Evolutionary conservation across 1,140 invertebrate genomes (phyloP).

Genomic region (Schlechtendalia chinensis): DNA sequence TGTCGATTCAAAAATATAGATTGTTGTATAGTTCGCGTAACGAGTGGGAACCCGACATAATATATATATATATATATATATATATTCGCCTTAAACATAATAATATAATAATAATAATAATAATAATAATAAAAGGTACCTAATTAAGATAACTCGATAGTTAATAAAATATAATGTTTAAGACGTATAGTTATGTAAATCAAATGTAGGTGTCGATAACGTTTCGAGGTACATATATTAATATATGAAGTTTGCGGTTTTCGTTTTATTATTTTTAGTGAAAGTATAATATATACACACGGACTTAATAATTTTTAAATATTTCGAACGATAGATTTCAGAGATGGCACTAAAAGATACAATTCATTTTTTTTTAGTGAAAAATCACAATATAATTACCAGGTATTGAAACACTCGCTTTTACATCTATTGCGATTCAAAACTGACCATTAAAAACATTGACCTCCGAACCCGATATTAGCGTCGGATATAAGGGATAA

Average conservation of each 20-base stretch:
- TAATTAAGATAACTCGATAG: neutral
- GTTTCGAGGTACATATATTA: neutral
- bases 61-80: too few species aligned
- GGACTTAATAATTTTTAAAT: neutral
- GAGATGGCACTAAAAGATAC: slow-evolving; percentile 30
- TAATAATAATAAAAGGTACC: neutral
- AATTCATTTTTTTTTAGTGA: neutral
- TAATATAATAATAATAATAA: too few species aligned
- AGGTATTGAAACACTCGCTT: neutral
- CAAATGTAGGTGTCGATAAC: neutral
- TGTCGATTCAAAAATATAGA: slow-evolving; percentile 3
- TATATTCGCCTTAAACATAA: neutral
- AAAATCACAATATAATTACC: slow-evolving; percentile 21
- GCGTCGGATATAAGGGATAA: neutral
- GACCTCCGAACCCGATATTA: neutral
- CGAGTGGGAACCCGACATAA: neutral
- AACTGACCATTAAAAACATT: neutral
- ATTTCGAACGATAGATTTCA: slow-evolving; percentile 6
- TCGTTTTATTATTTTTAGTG: slow-evolving; percentile 13
- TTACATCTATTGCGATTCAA: neutral
- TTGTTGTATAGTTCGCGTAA: neutral
- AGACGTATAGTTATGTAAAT: neutral
- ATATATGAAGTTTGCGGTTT: neutral
- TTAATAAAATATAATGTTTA: neutral
- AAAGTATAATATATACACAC: neutral